Evolutionary conservation across 2,113 vertebrate species (phyloP).

Genomic region (Oenanthe oenanthe): DNA sequence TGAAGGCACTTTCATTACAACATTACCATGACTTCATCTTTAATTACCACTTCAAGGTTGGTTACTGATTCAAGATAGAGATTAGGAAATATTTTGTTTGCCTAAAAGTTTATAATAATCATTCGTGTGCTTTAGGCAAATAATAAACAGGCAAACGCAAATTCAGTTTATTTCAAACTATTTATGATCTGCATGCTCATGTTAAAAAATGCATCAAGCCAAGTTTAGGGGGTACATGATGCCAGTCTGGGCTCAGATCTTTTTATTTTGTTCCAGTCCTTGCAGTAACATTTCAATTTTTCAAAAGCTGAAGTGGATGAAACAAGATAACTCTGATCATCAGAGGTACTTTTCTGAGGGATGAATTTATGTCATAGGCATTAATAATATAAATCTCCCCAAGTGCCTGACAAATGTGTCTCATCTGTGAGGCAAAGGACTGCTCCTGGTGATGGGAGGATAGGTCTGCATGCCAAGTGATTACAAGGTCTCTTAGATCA

Average conservation of each 20-base stretch:
- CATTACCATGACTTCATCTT: conserved; percentile 30
- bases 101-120: background rate
- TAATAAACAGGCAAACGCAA: background rate
- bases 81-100: conserved; percentile 23
- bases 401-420: background rate
- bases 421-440: background rate
- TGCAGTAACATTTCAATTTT: background rate
- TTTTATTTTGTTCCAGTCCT: background rate
- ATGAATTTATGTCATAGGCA: background rate
- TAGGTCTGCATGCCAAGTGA: conserved; percentile 29
- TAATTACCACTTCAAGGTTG: conserved; percentile 26
- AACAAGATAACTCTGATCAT: background rate
- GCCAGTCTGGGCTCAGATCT: background rate
- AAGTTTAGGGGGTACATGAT: background rate
- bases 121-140: background rate
- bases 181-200: background rate
- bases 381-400: background rate
- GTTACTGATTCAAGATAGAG: conserved; percentile 18
- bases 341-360: background rate
- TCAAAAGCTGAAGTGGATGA: background rate
- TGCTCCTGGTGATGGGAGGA: background rate
- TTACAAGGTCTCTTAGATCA: conserved; percentile 52
- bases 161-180: background rate
- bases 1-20: background rate
- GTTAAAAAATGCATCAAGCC: background rate